Evolutionary conservation across 2,113 vertebrate genomes (phyloP), one percentile per base, ranked within the genome.

Genomic region (Oreotrochilus melanogaster): DNA sequence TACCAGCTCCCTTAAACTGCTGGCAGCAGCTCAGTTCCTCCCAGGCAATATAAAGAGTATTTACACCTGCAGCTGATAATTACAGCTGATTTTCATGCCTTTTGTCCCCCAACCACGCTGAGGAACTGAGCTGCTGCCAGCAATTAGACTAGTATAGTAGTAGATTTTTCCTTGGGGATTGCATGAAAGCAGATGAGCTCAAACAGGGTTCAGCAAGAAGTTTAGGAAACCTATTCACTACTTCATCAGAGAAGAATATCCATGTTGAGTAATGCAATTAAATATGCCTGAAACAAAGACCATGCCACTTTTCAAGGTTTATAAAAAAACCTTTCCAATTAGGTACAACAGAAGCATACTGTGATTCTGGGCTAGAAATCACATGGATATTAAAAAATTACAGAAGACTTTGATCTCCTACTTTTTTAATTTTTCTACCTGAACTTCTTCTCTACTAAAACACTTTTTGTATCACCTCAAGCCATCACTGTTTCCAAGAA

Each of bases 61-160:
- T 94, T 35, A 85, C 74, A 95, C 78, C 89, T 67, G 31, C 80
- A 91, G 76, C 80, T 84, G 51, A 62, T 66, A 85, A 71, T 88
- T 78, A 62, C 84, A 67, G 78, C 47, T 81, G 48, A 69, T 81
- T 87, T 80, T 61, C 67, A 48, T 31, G 54, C 65, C 56, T 74
- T 86, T 30, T 22, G 3, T 14, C 13, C 45, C 45, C 67, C 25
- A 11, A 73, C 5, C 33, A 71, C 48, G 31, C 51, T 16, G 2
- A 85, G 81, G 70, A 94, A 72, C 45, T 85, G 9, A 28, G 48
- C 58, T 78, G n/a, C 53, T 94, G 70, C 64, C 92, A 92, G 86
- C 70, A 92, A 71, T 61, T 79, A 60, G 67, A 85, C 53, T 6
- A 61, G 35, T n/a, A 75, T 12, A 79, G 45, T 24, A 87, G 16